Base-by-base conservation (phyloP, 2,113 vertebrate genomes). In the Antechinus stuartii region DNA sequence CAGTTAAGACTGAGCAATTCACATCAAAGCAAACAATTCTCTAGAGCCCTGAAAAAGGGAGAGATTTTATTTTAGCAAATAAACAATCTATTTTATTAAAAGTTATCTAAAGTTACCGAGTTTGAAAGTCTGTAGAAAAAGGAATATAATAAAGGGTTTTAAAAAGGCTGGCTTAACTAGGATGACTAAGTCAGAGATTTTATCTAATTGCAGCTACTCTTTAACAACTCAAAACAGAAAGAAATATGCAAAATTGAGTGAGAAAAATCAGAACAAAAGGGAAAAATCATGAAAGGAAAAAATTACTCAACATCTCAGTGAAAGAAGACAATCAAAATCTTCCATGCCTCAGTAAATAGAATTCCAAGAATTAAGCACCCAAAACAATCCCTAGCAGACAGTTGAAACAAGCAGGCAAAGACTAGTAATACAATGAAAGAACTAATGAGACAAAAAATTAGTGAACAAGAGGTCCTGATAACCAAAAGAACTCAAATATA, bases 141-240 rank as follows among this genome's bases (percentile, higher is more conserved):
- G 46, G 91, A 95, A 96, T 84, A 92, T n/a, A 93, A 94, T 90
- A 47, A 89, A 93, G 91, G 52, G 16, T 76, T n/a, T 76, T 22
- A n/a, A 22, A 84, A 76, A 84, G 68, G 35, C 16, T 84, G 14
- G 16, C 68, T 42, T 42, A 84, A 84, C n/a, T 84, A 42, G 68
- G 35, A 42, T 84, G 16, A 35, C 68, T n/a, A 84, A 84, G n/a
- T 84, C 35, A 84, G 35, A 42, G 61, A 42, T 22, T 42, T 7
- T 23, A 16, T 42, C 35, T 22, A 84, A 84, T 42, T 84, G n/a
- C 4, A 42, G 35, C 6, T 84, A n/a, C n/a, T n/a, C 57, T 19
- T 42, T 42, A 42, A 6, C 14, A 22, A 84, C 19, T 84, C n/a
- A 84, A 84, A 42, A 84, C 19, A 22, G n/a, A 5, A 84, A 84